A percentile compares a stretch with the other conserved stretches of the same genome.
phyloP scores from a whole-genome alignment of 2,113 vertebrate species.

The Petrocephalus microphthalmus region DNA sequence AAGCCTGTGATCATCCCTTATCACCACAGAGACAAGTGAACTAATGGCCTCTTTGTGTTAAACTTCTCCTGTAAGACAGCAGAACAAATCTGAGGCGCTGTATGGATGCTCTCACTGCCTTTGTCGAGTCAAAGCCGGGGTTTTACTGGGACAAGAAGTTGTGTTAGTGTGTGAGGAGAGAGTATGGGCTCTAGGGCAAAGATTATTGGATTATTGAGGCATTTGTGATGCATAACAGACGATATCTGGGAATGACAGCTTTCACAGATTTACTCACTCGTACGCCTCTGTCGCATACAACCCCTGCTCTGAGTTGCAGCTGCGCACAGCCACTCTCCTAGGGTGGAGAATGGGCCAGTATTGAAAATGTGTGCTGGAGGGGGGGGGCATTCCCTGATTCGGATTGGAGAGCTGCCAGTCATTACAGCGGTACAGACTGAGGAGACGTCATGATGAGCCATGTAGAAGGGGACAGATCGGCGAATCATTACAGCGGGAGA shows the following conservation, averaged over 20 bases:
- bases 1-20: no score
- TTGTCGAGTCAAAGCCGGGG: no score
- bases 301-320: not conserved
- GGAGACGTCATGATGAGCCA: not conserved
- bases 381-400: not conserved
- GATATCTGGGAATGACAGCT: not conserved
- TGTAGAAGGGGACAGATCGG: not conserved
- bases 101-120: no score
- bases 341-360: not conserved
- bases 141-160: no score
- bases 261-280: not conserved
- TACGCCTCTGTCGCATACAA: not conserved
- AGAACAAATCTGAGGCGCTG: no score
- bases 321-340: not conserved
- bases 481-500: not conserved
- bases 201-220: not conserved
- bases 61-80: no score
- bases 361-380: not conserved
- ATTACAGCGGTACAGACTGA: not conserved
- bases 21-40: no score
- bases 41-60: no score
- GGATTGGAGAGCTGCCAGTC: not conserved
- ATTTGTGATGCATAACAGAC: not conserved
- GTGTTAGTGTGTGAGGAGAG: no score
- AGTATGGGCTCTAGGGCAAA: not conserved